phyloP scores from a whole-genome alignment of 2,113 vertebrate genomes.

The Elanus axillaris region DNA sequence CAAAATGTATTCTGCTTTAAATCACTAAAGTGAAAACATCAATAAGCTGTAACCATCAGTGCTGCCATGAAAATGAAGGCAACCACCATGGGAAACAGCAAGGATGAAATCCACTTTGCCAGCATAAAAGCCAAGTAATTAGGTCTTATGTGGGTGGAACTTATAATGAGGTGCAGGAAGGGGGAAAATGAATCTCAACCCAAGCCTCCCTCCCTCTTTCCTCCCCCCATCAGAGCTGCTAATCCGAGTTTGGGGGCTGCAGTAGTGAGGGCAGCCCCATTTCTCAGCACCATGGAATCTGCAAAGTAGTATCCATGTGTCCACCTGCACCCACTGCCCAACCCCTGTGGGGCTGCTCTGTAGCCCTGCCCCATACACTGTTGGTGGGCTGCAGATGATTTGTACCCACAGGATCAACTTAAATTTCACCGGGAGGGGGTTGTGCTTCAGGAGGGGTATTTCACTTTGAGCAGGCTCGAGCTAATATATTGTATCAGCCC shows the following conservation, averaged over 20 bases:
- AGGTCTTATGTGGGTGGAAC: constrained; percentile 64
- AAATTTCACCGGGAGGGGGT: not conserved
- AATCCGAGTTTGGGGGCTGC: not conserved
- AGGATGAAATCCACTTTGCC: constrained; percentile 64
- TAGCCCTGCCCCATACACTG: not conserved
- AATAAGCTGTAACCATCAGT: constrained; percentile 62
- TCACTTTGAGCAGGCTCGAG: not conserved
- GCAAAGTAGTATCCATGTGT: not conserved
- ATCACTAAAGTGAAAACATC: constrained; percentile 68
- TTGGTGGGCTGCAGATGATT: rapidly evolving
- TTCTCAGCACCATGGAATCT: not conserved
- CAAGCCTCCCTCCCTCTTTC: not conserved
- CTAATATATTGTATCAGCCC: not conserved
- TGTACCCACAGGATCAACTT: not conserved
- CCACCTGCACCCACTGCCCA: rapidly evolving
- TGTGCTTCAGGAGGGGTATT: not conserved
- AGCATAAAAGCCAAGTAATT: constrained; percentile 67
- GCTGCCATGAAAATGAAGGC: constrained; percentile 65
- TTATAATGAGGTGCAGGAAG: constrained; percentile 59
- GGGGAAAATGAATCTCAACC: constrained; percentile 37
- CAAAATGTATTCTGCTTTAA: constrained; percentile 66
- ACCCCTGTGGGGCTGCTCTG: not conserved
- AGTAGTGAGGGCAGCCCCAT: not conserved
- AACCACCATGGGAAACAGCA: constrained; percentile 64
- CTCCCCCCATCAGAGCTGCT: not conserved